Percentiles rank a stretch among this genome's conserved stretches.
Conservation (phyloP, 1,140 invertebrate species). For the Dendrolimus punctatus region DNA sequence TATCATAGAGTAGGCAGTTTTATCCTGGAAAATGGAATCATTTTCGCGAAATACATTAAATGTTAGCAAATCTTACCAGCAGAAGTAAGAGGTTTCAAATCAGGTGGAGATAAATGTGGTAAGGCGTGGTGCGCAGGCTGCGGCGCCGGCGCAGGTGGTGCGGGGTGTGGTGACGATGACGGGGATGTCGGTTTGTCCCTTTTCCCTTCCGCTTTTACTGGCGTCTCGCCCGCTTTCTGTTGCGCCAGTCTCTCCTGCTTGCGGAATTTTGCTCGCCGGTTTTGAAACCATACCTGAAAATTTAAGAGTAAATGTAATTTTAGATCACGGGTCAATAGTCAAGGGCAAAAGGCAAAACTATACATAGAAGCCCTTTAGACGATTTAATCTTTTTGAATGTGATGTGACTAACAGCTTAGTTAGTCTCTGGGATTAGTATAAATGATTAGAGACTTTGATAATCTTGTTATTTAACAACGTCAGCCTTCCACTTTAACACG, state of each 20-base stretch:
- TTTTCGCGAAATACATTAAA: not conserved
- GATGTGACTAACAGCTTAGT: too few species aligned
- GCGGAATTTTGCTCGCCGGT: slow-evolving; percentile 91
- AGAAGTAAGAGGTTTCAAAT: slow-evolving; percentile 66
- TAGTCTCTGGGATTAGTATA: too few species aligned
- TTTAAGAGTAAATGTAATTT: slow-evolving; percentile 6
- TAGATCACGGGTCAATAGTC: not conserved
- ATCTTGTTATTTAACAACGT: too few species aligned
- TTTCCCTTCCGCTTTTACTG: slow-evolving; percentile 58
- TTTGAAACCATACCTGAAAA: slow-evolving; percentile 95
- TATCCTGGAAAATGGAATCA: too few species aligned
- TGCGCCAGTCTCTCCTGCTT: slow-evolving; percentile 92
- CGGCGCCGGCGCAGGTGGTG: slow-evolving; percentile 38
- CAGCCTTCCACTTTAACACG: too few species aligned
- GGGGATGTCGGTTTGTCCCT: slow-evolving; percentile 51
- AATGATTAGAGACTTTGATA: too few species aligned
- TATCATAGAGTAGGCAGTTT: too few species aligned
- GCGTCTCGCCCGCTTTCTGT: slow-evolving; percentile 76
- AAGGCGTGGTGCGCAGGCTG: slow-evolving; percentile 60
- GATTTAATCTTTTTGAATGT: too few species aligned
- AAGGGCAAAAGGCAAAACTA: too few species aligned
- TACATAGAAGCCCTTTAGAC: too few species aligned
- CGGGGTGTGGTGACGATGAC: slow-evolving; percentile 46
- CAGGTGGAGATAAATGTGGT: slow-evolving; percentile 63
- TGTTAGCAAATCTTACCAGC: slow-evolving; percentile 40